Conservation (phyloP, 2,113 vertebrate genomes). For the Cavia porcellus region DNA sequence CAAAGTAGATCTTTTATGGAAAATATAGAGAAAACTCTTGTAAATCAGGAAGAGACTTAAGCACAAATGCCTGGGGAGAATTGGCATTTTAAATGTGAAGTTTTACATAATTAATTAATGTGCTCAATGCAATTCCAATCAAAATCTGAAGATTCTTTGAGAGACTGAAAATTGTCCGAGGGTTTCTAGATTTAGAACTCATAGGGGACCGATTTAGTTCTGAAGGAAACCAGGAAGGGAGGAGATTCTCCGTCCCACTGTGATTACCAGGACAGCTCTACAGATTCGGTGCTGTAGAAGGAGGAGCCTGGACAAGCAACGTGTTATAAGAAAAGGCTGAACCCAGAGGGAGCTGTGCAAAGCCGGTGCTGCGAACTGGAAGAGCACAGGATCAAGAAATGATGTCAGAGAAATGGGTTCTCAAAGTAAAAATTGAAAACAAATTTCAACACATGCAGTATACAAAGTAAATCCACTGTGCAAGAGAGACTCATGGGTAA, state of each 20-base stretch:
- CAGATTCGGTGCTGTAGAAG: too few relatives aligned
- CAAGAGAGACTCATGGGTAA: background rate
- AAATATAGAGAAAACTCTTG: background rate
- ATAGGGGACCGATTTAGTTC: background rate
- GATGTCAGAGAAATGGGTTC: background rate
- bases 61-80: background rate
- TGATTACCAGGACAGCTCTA: background rate
- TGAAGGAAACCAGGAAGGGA: background rate
- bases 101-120: background rate
- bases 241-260: fast-evolving
- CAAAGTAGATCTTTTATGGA: background rate
- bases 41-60: background rate
- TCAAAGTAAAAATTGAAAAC: background rate
- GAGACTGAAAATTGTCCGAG: background rate
- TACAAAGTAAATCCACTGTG: background rate
- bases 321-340: background rate
- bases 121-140: background rate
- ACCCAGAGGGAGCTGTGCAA: background rate
- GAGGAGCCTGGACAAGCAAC: background rate
- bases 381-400: background rate
- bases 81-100: background rate
- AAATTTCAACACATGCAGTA: background rate
- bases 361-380: background rate
- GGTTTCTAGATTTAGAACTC: background rate
- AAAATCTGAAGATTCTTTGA: background rate